A percentile compares a stretch with the other conserved stretches of the same genome.
Conservation (phyloP, 2,888 invertebrate genomes). For the Limenitis camilla region DNA sequence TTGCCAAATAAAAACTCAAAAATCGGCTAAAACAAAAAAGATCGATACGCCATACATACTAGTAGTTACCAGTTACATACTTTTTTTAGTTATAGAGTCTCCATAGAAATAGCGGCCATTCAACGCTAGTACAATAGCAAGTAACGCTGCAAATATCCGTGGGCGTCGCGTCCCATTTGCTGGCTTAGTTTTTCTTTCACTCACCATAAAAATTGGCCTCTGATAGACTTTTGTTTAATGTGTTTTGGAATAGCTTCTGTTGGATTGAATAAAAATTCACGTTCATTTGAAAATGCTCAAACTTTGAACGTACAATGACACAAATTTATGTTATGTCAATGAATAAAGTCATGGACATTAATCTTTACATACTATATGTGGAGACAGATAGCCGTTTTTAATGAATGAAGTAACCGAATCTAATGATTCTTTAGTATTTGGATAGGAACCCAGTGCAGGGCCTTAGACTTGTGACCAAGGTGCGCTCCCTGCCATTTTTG, state of each 20-base stretch:
- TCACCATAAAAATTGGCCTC: slow-evolving; percentile 18
- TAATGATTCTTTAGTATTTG: too few species aligned
- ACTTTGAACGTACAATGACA: too few species aligned
- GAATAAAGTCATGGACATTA: too few species aligned
- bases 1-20: background rate
- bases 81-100: slow-evolving; percentile 11
- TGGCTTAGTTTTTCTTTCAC: slow-evolving; percentile 13
- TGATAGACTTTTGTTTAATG: slow-evolving; percentile 13
- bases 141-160: slow-evolving; percentile 15
- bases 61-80: slow-evolving; percentile 3
- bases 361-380: too few species aligned
- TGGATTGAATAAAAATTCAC: background rate
- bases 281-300: background rate
- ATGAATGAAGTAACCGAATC: too few species aligned
- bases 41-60: background rate
- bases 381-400: too few species aligned
- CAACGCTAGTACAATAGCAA: slow-evolving; percentile 15
- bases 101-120: slow-evolving; percentile 13
- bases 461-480: too few species aligned
- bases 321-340: too few species aligned
- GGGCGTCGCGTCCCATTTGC: slow-evolving; percentile 15
- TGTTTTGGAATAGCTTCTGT: slow-evolving; percentile 1
- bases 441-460: too few species aligned
- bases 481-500: too few species aligned
- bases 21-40: background rate